Base-by-base conservation (phyloP, 2,113 vertebrate genomes). In the Chrysemys picta region DNA sequence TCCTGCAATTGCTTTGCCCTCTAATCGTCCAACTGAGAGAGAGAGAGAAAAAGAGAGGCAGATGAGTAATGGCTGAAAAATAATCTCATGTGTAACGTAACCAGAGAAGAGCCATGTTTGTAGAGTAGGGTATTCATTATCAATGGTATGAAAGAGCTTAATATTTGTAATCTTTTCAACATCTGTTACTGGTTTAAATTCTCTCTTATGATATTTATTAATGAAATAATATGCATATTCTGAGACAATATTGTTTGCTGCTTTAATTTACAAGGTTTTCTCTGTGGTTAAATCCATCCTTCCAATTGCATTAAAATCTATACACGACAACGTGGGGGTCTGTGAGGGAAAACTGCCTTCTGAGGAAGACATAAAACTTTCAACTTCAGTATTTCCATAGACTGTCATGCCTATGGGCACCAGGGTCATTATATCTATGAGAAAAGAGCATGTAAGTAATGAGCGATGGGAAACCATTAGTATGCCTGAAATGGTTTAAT, bases 401-500 rank as follows among this genome's bases (percentile, higher is more conserved):
- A 94, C 96, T 97, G 96, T 91, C 96, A 90, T 96, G 98, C 98
- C 98, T 99, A 98, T 97, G 98, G 98, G 98, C 98, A 98, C 98
- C 95, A 97, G 98, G 98, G 98, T 99, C 99, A 99, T 99, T 99
- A 99, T 99, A 99, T 99, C 99, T 98, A 98, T 99, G 99, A 99
- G 99, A 97, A 98, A 98, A 98, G 98, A 98, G 98, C 98, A 99
- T 98, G 98, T 98, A 99, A 99, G 98, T 99, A 99, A 99, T 99
- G 99, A 99, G 98, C 96, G 86, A 98, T 98, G 98, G 98, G 98
- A 98, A 99, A 97, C 98, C 99, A 99, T 99, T 99, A 99, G 98
- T 98, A 99, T 99, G 99, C 99, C 98, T 99, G 99, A 99, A 99
- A 99, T 99, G 98, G 97, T 99, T 99, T 99, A 99, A 99, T 99